These are phyloP conservation scores for Eupristina koningsbergeri DNA, from an alignment of 1,140 invertebrate genomes.

Conservation along the genomic window DNA sequence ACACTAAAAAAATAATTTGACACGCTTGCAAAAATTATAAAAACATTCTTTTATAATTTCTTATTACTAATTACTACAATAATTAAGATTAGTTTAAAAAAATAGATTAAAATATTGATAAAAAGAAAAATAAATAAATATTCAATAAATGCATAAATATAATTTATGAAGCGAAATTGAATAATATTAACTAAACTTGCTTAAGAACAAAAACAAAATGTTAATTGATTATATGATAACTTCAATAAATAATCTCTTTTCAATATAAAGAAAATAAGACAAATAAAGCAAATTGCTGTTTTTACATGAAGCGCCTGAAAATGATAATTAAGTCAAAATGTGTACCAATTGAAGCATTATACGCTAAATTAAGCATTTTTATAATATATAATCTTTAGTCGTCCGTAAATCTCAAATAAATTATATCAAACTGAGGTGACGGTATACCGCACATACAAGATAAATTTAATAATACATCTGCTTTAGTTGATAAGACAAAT, in stretches of 20 bases:
- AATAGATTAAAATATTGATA: not conserved
- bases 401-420: not conserved
- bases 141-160: not conserved
- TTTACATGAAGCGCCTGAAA: not conserved
- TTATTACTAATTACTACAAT: no score
- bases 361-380: not conserved
- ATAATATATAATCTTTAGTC: not conserved
- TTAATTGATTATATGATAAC: constrained; percentile 43
- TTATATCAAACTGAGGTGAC: not conserved
- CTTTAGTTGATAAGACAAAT: not conserved
- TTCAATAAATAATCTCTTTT: constrained; percentile 44
- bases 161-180: constrained; percentile 28
- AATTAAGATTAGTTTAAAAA: no score
- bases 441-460: not conserved
- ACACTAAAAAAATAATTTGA: no score
- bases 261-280: constrained; percentile 31
- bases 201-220: constrained; percentile 1
- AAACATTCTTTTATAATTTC: no score
- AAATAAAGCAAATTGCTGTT: not conserved
- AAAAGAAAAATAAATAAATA: not conserved
- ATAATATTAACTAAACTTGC: constrained; percentile 21
- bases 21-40: no score
- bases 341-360: not conserved
- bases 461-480: not conserved
- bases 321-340: constrained; percentile 9